phyloP scores from a whole-genome alignment of 2,888 invertebrate species.

The Diaperis boleti region DNA sequence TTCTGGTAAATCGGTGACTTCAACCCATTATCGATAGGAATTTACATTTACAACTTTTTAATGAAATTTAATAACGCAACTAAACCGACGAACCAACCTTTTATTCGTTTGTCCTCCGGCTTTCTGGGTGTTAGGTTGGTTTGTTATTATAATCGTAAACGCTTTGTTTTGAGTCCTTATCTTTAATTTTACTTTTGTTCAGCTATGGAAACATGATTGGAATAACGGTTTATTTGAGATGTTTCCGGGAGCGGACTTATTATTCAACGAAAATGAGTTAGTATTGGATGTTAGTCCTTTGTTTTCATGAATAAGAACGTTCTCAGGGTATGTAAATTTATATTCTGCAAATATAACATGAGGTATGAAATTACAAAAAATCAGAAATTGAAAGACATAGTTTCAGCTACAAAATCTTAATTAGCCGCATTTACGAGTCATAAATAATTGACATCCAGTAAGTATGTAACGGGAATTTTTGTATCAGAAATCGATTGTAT shows the following conservation, averaged over 20 bases:
- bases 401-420: too few relatives aligned
- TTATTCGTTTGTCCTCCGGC: background rate
- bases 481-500: too few relatives aligned
- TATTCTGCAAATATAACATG: too few relatives aligned
- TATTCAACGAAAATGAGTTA: conserved; percentile 28
- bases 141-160: conserved; percentile 12
- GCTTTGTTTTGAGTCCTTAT: conserved; percentile 29
- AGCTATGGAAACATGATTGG: conserved; percentile 22
- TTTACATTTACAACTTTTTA: conserved; percentile 7
- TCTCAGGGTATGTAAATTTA: conserved; percentile 13
- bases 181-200: conserved; percentile 34
- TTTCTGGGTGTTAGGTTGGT: conserved; percentile 16
- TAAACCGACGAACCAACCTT: too few relatives aligned
- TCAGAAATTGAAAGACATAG: too few relatives aligned
- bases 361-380: too few relatives aligned
- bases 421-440: too few relatives aligned
- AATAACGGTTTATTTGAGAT: conserved; percentile 29
- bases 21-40: background rate
- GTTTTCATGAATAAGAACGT: conserved; percentile 15
- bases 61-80: background rate
- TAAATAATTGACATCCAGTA: too few relatives aligned
- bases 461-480: too few relatives aligned
- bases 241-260: conserved; percentile 12
- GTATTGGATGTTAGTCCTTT: conserved; percentile 15
- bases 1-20: background rate